Evolutionary conservation across 2,888 invertebrate species (phyloP).

Genomic region (Ligdia adustata): DNA sequence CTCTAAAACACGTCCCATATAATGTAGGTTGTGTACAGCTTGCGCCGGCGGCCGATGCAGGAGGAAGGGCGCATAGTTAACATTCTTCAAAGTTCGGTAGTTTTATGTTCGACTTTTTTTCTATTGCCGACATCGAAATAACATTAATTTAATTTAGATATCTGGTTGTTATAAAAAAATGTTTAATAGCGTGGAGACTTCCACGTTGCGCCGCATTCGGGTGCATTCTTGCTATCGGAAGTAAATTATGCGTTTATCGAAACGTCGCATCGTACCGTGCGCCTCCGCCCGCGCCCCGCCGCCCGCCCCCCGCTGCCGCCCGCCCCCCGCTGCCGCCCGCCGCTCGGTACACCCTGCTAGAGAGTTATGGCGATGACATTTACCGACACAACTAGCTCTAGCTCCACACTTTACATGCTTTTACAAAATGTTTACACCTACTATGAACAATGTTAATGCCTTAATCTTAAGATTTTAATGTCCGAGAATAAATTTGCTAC

Average conservation of each 20-base stretch:
- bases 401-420: too few species aligned
- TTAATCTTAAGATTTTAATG: too few species aligned
- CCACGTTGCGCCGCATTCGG: slow-evolving; percentile 17
- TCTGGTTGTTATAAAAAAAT: slow-evolving; percentile 30
- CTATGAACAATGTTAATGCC: too few species aligned
- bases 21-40: too few species aligned
- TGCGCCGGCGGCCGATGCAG: too few species aligned
- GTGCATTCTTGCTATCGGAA: slow-evolving; percentile 46
- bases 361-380: too few species aligned
- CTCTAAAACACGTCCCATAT: too few species aligned
- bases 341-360: too few species aligned
- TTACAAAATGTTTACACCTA: too few species aligned
- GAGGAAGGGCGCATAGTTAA: background rate
- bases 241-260: slow-evolving; percentile 71
- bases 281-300: slow-evolving; percentile 35
- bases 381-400: too few species aligned
- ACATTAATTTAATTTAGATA: slow-evolving; percentile 30
- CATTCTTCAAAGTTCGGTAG: slow-evolving; percentile 19
- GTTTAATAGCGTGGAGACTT: slow-evolving; percentile 11
- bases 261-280: slow-evolving; percentile 44
- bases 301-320: slow-evolving; percentile 23
- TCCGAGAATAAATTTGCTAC: too few species aligned
- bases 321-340: background rate
- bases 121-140: slow-evolving; percentile 9
- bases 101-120: slow-evolving; percentile 10